Evolutionary conservation across 2,113 vertebrate genomes (phyloP), one percentile per base, ranked within the genome.

Genomic region (Ophiodon elongatus): DNA sequence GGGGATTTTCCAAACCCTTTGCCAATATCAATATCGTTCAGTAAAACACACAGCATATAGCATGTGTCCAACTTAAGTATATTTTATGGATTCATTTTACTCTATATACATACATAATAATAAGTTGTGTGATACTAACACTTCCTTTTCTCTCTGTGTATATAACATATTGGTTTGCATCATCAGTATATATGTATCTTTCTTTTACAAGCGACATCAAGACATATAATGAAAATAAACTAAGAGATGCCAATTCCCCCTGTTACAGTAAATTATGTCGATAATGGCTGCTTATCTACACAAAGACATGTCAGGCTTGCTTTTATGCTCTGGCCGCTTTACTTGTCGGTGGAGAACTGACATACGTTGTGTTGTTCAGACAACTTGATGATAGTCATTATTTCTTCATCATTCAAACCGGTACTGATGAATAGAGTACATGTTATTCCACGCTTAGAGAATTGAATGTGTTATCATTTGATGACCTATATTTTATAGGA

Each of bases 381-480:
- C 65, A 75, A 39, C 77, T 85, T 90, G 71, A 92, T 91, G 39
- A 92, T 11, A 88, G 88, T 90, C 88, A 93, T 92, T 90, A 88
- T 83, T 50, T 74, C 80, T 83, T 83, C 89, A 85, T 62, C 29
- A 8, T 65, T 81, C 57, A 81, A 33, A 54, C 66, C 67, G 33
- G 6, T 31, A 2, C 71, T 70, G 14, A 13, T 52, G 27, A 73
- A 70, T 39, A 23, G 19, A 35, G 39, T n/a, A 13, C 5, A 23
- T 37, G 59, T 54, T 73, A n/a, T 27, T 1, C 27, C 5, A 63
- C 65, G 23, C 2, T 76, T 8, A 15, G 6, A 69, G 8, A 57
- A 66, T 56, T 68, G 43, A 6, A 33, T 37, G 25, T 60, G 19
- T 41, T 15, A 43, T 56, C 6, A 47, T 52, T 64, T 23, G 21